phyloP scores from a whole-genome alignment of 2,888 invertebrate species.

The Aphodius granarius region DNA sequence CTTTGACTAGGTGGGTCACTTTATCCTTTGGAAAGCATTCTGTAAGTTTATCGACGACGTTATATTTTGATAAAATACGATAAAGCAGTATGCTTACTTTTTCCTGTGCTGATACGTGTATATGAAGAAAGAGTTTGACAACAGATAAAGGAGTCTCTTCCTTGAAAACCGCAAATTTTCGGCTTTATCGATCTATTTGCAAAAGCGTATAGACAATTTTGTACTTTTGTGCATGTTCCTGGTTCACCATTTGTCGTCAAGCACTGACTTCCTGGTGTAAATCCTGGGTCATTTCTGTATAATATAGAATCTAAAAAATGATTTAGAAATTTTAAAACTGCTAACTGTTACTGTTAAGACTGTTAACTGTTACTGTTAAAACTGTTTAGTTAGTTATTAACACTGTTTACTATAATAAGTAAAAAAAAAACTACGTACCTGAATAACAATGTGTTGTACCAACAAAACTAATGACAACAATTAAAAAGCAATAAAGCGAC shows the following conservation, averaged over 20 bases:
- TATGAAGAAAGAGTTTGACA: constrained; percentile 25
- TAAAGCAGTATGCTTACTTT: constrained; percentile 17
- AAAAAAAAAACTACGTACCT: not conserved
- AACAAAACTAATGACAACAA: not conserved
- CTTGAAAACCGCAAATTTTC: constrained; percentile 34
- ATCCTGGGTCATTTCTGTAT: not conserved
- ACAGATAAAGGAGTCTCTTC: constrained; percentile 36
- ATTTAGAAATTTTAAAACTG: too few relatives aligned
- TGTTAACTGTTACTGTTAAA: too few relatives aligned
- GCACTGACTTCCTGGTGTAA: not conserved
- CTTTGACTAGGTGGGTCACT: not conserved
- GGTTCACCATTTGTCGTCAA: not conserved
- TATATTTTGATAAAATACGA: not conserved
- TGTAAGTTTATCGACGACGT: not conserved
- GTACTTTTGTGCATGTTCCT: constrained; percentile 4
- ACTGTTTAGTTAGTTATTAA: too few relatives aligned
- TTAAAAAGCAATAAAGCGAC: not conserved
- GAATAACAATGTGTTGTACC: not conserved
- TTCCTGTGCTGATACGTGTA: constrained; percentile 1
- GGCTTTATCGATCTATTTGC: not conserved
- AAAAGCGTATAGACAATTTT: not conserved
- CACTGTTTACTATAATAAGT: too few relatives aligned
- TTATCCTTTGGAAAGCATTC: not conserved
- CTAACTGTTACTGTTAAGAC: too few relatives aligned
- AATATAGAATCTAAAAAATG: not conserved